These are phyloP conservation scores for Macrosiphum euphorbiae DNA, from an alignment of 2,888 invertebrate genomes.

Conservation along the genomic window DNA sequence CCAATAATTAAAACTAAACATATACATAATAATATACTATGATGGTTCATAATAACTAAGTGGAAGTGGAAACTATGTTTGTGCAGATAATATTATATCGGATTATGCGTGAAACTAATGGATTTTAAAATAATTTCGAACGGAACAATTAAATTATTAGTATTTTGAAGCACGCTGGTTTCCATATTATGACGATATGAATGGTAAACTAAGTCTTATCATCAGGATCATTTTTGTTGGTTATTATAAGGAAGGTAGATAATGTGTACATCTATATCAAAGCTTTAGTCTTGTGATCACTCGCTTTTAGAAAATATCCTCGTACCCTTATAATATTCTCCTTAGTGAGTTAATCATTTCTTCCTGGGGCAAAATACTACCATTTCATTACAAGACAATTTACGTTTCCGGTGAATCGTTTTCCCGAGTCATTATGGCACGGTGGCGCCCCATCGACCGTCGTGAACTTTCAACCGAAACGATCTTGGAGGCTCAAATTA, in stretches of 20 bases:
- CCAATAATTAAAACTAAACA: not conserved
- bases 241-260: not conserved
- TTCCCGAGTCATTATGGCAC: slow-evolving; percentile 46
- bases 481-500: slow-evolving; percentile 47
- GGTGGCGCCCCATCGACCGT: slow-evolving; percentile 28
- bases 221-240: not conserved
- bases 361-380: slow-evolving; percentile 17
- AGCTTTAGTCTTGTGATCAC: not conserved
- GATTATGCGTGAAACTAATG: not conserved
- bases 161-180: not conserved
- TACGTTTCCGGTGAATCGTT: slow-evolving; percentile 58
- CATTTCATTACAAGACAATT: slow-evolving; percentile 55
- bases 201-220: not conserved
- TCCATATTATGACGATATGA: not conserved
- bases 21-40: not conserved
- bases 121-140: not conserved
- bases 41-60: not conserved
- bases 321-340: slow-evolving; percentile 38
- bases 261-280: not conserved
- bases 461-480: slow-evolving; percentile 44
- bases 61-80: not conserved
- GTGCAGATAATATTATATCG: not conserved
- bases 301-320: slow-evolving; percentile 18
- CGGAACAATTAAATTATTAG: not conserved
- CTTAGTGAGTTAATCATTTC: slow-evolving; percentile 37